phyloP scores from a whole-genome alignment of 2,113 vertebrate species.

The Aplodontia rufa region DNA sequence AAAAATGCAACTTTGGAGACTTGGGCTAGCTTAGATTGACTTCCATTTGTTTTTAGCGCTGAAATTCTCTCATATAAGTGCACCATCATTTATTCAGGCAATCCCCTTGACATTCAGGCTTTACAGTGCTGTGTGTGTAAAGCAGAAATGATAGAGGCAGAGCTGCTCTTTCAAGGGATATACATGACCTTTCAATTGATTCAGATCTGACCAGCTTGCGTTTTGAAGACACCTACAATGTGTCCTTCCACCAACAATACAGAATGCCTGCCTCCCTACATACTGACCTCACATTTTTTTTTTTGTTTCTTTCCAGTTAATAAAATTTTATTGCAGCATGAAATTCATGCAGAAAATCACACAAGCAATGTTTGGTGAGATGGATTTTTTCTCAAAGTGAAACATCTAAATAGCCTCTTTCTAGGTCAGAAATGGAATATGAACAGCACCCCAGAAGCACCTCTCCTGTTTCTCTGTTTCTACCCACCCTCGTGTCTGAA shows the following conservation, averaged over 20 bases:
- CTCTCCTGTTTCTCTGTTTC: neutral
- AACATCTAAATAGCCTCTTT: neutral
- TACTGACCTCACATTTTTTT: neutral
- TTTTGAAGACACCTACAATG: neutral
- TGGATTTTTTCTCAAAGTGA: neutral
- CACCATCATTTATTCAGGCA: neutral
- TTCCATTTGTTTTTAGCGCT: neutral
- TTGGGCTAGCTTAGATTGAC: neutral
- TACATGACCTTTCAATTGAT: neutral
- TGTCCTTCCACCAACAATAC: neutral
- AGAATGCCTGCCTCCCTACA: neutral
- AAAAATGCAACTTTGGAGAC: neutral
- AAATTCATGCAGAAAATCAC: neutral
- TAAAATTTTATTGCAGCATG: neutral
- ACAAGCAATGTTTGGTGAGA: neutral
- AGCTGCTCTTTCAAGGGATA: neutral
- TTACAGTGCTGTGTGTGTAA: too few species aligned
- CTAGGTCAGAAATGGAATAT: neutral
- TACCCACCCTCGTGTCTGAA: neutral
- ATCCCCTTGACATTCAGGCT: neutral
- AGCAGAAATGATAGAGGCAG: neutral
- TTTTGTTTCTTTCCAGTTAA: neutral
- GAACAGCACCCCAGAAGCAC: neutral
- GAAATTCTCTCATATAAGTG: neutral
- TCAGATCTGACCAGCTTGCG: neutral